Conservation (phyloP, 2,113 vertebrate genomes). For the Felis chaus region DNA sequence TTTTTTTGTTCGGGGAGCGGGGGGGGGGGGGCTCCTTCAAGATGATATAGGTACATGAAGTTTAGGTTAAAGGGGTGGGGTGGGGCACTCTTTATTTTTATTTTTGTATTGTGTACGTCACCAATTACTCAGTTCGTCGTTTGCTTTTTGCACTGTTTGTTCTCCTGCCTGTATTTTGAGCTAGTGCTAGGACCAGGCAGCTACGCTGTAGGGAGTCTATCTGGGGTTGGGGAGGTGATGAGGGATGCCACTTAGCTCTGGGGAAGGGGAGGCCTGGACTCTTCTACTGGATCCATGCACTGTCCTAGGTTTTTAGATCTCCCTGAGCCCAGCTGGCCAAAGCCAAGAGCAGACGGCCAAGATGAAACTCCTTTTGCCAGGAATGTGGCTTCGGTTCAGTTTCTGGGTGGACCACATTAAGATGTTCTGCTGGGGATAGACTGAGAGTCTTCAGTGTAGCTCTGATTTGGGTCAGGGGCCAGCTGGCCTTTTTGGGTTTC, state of each 20-base stretch:
- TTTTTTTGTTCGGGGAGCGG: not conserved
- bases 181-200: not conserved
- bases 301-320: not conserved
- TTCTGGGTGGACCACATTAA: not conserved
- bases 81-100: slow-evolving; percentile 68
- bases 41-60: slow-evolving; percentile 67
- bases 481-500: not conserved
- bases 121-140: slow-evolving; percentile 6
- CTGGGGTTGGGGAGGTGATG: not conserved
- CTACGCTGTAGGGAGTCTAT: not conserved
- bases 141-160: slow-evolving; percentile 73
- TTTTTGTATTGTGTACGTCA: slow-evolving; percentile 66
- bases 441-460: not conserved
- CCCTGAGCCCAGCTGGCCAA: not conserved
- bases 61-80: slow-evolving; percentile 55
- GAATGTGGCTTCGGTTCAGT: not conserved
- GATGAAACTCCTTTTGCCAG: not conserved
- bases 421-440: not conserved
- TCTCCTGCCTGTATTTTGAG: slow-evolving; percentile 25
- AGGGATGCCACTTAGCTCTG: not conserved
- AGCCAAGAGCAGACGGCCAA: not conserved
- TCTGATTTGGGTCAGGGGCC: not conserved
- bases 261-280: not conserved
- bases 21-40: not conserved
- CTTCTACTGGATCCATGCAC: not conserved